phyloP scores from a whole-genome alignment of 2,888 invertebrate species.

The Lacanobia oleracea region DNA sequence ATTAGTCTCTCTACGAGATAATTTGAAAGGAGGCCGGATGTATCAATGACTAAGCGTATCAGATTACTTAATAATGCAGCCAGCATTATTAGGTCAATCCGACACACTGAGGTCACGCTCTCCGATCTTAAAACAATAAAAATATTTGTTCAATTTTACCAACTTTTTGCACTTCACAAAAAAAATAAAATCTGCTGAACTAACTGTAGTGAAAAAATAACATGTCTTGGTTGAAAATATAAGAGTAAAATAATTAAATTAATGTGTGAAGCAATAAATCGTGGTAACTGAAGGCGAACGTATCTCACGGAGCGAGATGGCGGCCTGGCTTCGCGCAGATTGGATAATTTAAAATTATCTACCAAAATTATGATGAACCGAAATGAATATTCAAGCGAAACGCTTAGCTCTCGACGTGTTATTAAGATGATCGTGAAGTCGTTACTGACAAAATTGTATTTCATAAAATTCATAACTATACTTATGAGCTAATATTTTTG shows the following conservation, averaged over 20 bases:
- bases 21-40: slow-evolving; percentile 77
- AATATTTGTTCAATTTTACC: slow-evolving; percentile 41
- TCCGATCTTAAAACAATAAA: slow-evolving; percentile 44
- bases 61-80: slow-evolving; percentile 74
- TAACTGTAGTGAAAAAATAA: slow-evolving; percentile 48
- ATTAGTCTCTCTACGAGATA: slow-evolving; percentile 58
- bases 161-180: slow-evolving; percentile 26
- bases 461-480: slow-evolving; percentile 89
- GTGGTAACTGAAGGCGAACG: slow-evolving; percentile 73
- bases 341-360: slow-evolving; percentile 88
- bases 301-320: slow-evolving; percentile 69
- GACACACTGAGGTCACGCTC: slow-evolving; percentile 63
- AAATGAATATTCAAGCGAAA: slow-evolving; percentile 90
- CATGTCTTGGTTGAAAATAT: slow-evolving; percentile 56
- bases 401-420: slow-evolving; percentile 86
- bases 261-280: slow-evolving; percentile 83
- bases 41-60: slow-evolving; percentile 75
- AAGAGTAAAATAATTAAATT: slow-evolving; percentile 74
- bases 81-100: slow-evolving; percentile 57
- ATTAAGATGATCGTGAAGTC: slow-evolving; percentile 89
- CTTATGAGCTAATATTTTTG: slow-evolving; percentile 89
- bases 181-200: slow-evolving; percentile 16
- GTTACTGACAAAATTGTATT: slow-evolving; percentile 89
- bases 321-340: slow-evolving; percentile 75
- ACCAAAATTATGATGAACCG: slow-evolving; percentile 88